Base-by-base conservation (phyloP, 1,140 invertebrate species). In the Lanistes nyassanus region DNA sequence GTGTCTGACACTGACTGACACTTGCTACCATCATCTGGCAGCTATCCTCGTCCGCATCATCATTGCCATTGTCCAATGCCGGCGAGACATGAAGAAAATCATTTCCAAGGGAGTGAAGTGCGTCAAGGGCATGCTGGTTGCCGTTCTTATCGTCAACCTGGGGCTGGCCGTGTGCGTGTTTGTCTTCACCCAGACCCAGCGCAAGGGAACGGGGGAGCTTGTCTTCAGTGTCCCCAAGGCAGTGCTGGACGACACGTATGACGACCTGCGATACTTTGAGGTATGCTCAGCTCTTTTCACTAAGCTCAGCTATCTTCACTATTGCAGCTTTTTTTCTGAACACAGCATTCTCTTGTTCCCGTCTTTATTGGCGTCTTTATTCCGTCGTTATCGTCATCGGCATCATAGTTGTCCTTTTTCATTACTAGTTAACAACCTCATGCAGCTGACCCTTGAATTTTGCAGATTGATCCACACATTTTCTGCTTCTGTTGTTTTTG, bases 221-320 rank as follows among this genome's bases (percentile, higher is more conserved):
- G 79, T 79, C 53, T 83, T 85, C 51, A 75, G 81, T 42, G 71
- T 81, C 16, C 82, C 83, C 0, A 56, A 80, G 6, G 79, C 79
- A 34, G 51, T 83, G 0, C 65, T 86, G 58, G 81, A 83, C 47
- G 83, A 82, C 16, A 76, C 78, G 55, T 86, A 78, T 64, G 67
- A 85, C 42, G 82, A 86, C 62, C 65, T 83, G 60, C 73, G 79
- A 29, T 86, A 86, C 60, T 86, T 86, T 70, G 36, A 67, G 65
- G 65, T 65, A n/a, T n/a, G n/a, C n/a, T n/a, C n/a, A n/a, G n/a
- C n/a, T n/a, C n/a, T n/a, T n/a, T n/a, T n/a, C n/a, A n/a, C n/a
- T n/a, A n/a, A n/a, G n/a, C n/a, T n/a, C n/a, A n/a, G n/a, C n/a
- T n/a, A n/a, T n/a, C n/a, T n/a, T n/a, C n/a, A n/a, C n/a, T n/a